Base-by-base conservation (phyloP, 1,140 invertebrate genomes). In the Drosophila ogumai region DNA sequence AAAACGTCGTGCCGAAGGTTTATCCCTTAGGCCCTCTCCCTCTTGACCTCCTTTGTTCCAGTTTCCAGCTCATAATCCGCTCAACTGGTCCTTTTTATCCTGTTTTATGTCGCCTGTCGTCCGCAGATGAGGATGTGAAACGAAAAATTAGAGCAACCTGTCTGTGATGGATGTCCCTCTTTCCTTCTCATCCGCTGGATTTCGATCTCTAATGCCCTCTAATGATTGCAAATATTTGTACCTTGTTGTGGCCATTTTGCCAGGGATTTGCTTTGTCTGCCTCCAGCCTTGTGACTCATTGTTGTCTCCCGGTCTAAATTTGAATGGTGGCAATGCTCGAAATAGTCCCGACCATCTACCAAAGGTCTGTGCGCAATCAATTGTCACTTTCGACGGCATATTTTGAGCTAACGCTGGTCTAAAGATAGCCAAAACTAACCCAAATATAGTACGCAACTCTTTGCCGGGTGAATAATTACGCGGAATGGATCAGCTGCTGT, bases 191-290 rank as follows among this genome's bases (percentile, higher is more conserved):
- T 56, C 47, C 31, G 41, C 32, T 60, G 60, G 78, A 78, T 72
- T 86, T 52, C 32, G 41, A 56, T 68, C 68, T 44, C 56, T 84
- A 87, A 87, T 88, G 68, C 80, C 47, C 57, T 66, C 73, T 87
- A 87, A 87, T 87, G 84, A 87, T 75, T 61, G 65, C 85, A 87
- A 87, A 87, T 87, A 87, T 87, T 87, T 88, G 79, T 44, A 61
- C 65, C 44, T 50, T 59, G 17, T 61, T 57, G 52, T 74, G 75
- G 49, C 75, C 74, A 79, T 72, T 79, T 57, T 46, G 25, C 28
- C 31, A 68, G 64, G 75, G 82, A 88, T 87, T 82, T 78, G 63
- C 67, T 63, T 69, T 79, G 56, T 52, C 61, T 69, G 22, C 71
- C 52, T 36, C 52, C 66, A 31, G 52, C 17, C 49, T 49, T 38